These are phyloP conservation scores for Anodontia alba DNA, from an alignment of 2,888 invertebrate species.

Conservation along the genomic window DNA sequence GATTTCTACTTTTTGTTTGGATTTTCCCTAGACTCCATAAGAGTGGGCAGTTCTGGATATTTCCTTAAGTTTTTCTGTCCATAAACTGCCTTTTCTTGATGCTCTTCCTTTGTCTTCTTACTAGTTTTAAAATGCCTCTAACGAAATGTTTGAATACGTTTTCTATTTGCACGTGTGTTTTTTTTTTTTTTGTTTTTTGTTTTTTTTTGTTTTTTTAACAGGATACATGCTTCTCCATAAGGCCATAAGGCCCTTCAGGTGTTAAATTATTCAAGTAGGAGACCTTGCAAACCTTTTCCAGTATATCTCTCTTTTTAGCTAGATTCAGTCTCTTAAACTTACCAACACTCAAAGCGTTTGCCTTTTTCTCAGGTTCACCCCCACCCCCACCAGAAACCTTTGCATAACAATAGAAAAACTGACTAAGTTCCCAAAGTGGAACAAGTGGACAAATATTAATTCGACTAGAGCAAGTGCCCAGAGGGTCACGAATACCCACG, in stretches of 20 bases:
- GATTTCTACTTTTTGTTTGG: not conserved
- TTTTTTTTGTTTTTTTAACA: not conserved
- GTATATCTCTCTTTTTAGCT: not conserved
- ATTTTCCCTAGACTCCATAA: not conserved
- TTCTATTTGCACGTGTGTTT: not conserved
- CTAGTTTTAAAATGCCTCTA: not conserved
- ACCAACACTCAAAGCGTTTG: not conserved
- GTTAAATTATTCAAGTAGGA: not conserved
- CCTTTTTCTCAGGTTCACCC: not conserved
- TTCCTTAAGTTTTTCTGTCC: not conserved
- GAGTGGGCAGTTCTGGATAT: not conserved
- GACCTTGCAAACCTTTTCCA: not conserved
- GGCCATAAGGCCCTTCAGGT: not conserved
- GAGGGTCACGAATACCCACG: too few relatives aligned
- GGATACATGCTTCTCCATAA: not conserved
- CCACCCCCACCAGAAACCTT: not conserved
- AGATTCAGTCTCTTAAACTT: conserved; percentile 1
- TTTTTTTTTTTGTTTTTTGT: too few relatives aligned
- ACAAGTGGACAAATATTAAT: too few relatives aligned
- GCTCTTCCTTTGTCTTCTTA: too few relatives aligned
- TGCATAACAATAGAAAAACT: not conserved
- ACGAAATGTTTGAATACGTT: not conserved
- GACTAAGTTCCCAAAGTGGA: too few relatives aligned
- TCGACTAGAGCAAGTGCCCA: too few relatives aligned
- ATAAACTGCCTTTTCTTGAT: not conserved